These are phyloP conservation scores for Paguma larvata DNA, from an alignment of 2,797 vertebrate species.

Conservation along the genomic window DNA sequence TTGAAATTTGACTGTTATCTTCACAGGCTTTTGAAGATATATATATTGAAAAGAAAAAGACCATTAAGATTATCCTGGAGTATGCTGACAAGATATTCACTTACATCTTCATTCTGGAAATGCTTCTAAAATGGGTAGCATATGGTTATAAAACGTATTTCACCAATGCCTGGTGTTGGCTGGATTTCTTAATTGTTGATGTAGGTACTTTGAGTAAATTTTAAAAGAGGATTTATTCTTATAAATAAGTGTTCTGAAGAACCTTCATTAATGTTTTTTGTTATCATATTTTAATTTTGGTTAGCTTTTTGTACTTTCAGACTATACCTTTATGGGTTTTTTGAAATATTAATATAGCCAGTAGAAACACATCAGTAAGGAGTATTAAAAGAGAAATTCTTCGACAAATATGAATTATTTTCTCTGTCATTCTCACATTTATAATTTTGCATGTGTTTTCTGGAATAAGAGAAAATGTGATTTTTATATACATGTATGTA, in stretches of 20 bases:
- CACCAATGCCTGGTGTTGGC: conserved; percentile 99
- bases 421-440: not conserved
- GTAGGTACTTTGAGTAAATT: conserved; percentile 90
- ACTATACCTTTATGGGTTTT: not conserved
- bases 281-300: conserved; percentile 46
- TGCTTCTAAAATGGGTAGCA: conserved; percentile 98
- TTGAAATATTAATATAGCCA: not conserved
- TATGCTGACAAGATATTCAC: conserved; percentile 98
- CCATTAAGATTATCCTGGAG: conserved; percentile 93
- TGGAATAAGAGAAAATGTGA: not conserved
- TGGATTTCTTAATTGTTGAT: conserved; percentile 98
- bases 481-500: not conserved
- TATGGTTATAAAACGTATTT: conserved; percentile 99
- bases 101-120: conserved; percentile 98
- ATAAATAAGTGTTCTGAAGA: not conserved
- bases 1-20: conserved; percentile 46
- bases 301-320: conserved; percentile 23
- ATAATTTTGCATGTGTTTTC: not conserved
- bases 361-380: not conserved
- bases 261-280: not conserved
- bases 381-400: not conserved
- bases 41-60: conserved; percentile 93
- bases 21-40: conserved; percentile 97
- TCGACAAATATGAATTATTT: not conserved
- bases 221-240: conserved; percentile 41